Conservation (phyloP, 2,888 invertebrate genomes). For the Acanthosepion esculentum region DNA sequence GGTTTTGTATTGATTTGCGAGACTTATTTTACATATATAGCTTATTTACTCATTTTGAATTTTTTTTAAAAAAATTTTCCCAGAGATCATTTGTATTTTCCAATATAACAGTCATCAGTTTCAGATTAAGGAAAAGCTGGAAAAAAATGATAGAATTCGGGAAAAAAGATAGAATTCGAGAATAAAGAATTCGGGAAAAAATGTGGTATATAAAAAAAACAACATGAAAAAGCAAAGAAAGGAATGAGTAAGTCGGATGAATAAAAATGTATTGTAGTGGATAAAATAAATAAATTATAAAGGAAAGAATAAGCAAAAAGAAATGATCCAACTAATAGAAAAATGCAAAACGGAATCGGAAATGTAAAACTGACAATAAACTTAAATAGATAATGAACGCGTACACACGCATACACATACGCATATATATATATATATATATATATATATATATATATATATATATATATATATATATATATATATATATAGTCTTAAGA, state of each 20-base stretch:
- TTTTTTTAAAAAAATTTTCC: background rate
- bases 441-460: constrained; percentile 21
- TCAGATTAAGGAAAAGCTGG: background rate
- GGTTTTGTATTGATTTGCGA: background rate
- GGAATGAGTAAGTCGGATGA: background rate
- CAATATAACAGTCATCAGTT: background rate
- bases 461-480: too few relatives aligned
- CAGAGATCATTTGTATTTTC: background rate
- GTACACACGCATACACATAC: background rate
- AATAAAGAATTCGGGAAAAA: too few relatives aligned
- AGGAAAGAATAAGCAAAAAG: too few relatives aligned
- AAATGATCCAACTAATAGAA: too few relatives aligned
- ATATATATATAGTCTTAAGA: too few relatives aligned
- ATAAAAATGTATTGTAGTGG: too few relatives aligned
- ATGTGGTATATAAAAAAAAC: background rate
- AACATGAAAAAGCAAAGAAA: background rate
- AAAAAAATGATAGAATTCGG: background rate
- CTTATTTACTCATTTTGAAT: background rate
- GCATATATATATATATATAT: background rate
- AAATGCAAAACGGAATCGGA: background rate
- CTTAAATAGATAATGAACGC: too few relatives aligned
- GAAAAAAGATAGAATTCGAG: background rate
- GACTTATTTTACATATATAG: background rate
- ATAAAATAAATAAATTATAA: too few relatives aligned
- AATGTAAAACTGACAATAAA: background rate